phyloP scores from a whole-genome alignment of 2,888 invertebrate species.

The Orchesella flavescens region DNA sequence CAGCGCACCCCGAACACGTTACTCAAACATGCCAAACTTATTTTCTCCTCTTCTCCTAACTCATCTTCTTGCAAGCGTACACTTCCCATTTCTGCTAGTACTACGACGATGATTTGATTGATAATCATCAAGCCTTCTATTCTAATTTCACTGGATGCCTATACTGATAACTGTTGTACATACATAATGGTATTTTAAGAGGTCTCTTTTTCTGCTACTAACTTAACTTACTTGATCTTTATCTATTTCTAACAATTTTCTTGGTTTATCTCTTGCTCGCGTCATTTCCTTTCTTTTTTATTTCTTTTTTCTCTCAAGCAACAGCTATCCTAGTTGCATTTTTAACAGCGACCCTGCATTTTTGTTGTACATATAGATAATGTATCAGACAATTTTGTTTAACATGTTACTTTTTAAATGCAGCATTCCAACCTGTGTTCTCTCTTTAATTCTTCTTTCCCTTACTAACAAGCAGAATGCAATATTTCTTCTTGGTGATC shows the following conservation, averaged over 20 bases:
- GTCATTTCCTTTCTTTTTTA: neutral
- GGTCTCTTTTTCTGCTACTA: neutral
- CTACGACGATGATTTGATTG: neutral
- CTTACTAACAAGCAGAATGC: slow-evolving; percentile 52
- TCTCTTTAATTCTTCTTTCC: slow-evolving; percentile 18
- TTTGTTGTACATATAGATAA: neutral
- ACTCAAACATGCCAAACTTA: too few species aligned
- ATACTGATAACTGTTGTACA: neutral
- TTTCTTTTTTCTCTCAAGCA: neutral
- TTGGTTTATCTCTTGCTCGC: neutral
- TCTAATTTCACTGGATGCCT: slow-evolving; percentile 21
- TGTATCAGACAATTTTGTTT: too few species aligned
- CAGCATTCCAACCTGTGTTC: neutral
- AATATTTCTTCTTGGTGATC: slow-evolving; percentile 46
- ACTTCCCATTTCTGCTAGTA: neutral
- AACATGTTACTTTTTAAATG: slow-evolving; percentile 14
- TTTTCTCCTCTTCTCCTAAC: neutral
- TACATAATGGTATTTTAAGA: neutral
- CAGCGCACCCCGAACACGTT: too few species aligned
- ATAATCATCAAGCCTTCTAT: neutral
- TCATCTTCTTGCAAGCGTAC: neutral
- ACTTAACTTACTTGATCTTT: neutral
- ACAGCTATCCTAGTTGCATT: neutral
- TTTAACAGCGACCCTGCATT: neutral
- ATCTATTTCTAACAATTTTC: neutral